Evolutionary conservation across 1,140 invertebrate species (phyloP).

Genomic region (Caenorhabditis elegans): WBcel235 BX284605.5:20365001-20365500

Average conservation of each 20-base stretch:
- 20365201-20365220: too few species aligned
- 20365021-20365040: too few species aligned
- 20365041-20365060: too few species aligned
- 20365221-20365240: background rate
- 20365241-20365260: background rate
- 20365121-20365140: too few species aligned
- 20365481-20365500: too few species aligned
- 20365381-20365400: constrained; percentile 18
- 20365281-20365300: background rate
- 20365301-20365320: background rate
- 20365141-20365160: too few species aligned
- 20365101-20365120: too few species aligned
- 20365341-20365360: background rate
- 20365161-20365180: too few species aligned
- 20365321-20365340: background rate
- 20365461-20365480: background rate
- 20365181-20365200: too few species aligned
- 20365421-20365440: constrained; percentile 21
- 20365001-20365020: too few species aligned
- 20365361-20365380: constrained; percentile 15
- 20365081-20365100: too few species aligned
- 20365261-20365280: background rate
- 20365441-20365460: background rate
- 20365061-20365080: too few species aligned
- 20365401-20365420: constrained; percentile 13